Evolutionary conservation across 2,113 vertebrate species (phyloP).

Genomic region (Percina caprodes): DNA sequence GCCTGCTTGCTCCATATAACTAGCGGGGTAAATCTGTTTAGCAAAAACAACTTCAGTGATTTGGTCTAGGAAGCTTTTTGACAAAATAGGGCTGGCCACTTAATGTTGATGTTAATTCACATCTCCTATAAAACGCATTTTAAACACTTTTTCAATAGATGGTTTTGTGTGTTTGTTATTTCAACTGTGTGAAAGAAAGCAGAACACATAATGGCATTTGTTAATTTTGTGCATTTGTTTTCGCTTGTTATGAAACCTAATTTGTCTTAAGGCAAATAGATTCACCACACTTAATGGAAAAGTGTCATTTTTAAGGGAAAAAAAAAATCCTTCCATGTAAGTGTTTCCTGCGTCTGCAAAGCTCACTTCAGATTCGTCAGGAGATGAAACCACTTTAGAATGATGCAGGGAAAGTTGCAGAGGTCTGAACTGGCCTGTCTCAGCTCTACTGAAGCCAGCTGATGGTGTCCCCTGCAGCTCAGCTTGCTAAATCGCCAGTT

Average conservation of each 20-base stretch:
- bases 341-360: neutral
- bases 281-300: neutral
- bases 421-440: too few relatives aligned
- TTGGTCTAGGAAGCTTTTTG: neutral
- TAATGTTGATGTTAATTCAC: neutral
- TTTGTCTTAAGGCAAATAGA: neutral
- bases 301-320: neutral
- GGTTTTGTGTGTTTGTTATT: neutral
- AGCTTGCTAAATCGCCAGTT: too few relatives aligned
- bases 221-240: neutral
- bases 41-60: constrained; percentile 9
- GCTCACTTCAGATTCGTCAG: too few relatives aligned
- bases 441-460: too few relatives aligned
- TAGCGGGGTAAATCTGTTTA: neutral
- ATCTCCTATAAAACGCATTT: neutral
- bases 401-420: too few relatives aligned
- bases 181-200: neutral
- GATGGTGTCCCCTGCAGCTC: too few relatives aligned
- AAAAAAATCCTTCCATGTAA: neutral
- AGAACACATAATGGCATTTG: neutral
- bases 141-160: neutral
- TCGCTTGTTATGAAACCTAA: neutral
- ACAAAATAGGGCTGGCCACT: neutral
- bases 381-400: too few relatives aligned
- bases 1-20: neutral